Conservation (phyloP, 2,888 invertebrate species). For the Nasonia oneida region DNA sequence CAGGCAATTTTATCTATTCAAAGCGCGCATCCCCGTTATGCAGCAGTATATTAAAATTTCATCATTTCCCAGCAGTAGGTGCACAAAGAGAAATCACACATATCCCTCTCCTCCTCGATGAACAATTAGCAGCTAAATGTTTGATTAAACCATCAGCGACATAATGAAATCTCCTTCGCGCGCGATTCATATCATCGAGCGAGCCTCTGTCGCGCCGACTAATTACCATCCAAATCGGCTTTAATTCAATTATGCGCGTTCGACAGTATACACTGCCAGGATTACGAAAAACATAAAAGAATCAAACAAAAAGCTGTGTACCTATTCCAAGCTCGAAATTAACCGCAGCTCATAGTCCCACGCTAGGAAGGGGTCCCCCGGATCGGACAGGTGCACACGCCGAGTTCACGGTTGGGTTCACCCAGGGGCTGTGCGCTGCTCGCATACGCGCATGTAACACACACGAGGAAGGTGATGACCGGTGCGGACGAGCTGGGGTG, state of each 20-base stretch:
- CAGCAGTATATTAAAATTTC: slow-evolving; percentile 30
- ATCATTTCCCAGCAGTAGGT: not conserved
- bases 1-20: slow-evolving; percentile 23
- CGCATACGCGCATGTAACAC: not conserved
- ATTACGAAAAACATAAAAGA: not conserved
- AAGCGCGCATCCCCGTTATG: not conserved
- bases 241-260: not conserved
- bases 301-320: not conserved
- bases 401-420: slow-evolving; percentile 70
- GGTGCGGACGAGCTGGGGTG: slow-evolving; percentile 47
- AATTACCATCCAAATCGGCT: not conserved
- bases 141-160: not conserved
- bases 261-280: not conserved
- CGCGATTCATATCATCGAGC: too few relatives aligned
- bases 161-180: not conserved
- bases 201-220: not conserved
- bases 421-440: slow-evolving; percentile 59
- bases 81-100: not conserved
- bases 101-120: not conserved
- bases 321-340: not conserved
- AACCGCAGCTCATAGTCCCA: slow-evolving; percentile 8
- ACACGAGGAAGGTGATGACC: slow-evolving; percentile 31
- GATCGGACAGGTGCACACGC: not conserved
- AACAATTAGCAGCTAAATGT: not conserved
- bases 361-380: not conserved